Percentiles rank a stretch among this genome's conserved stretches.
phyloP scores from a whole-genome alignment of 2,888 invertebrate genomes.

The Hirtodrosophila alboralis region DNA sequence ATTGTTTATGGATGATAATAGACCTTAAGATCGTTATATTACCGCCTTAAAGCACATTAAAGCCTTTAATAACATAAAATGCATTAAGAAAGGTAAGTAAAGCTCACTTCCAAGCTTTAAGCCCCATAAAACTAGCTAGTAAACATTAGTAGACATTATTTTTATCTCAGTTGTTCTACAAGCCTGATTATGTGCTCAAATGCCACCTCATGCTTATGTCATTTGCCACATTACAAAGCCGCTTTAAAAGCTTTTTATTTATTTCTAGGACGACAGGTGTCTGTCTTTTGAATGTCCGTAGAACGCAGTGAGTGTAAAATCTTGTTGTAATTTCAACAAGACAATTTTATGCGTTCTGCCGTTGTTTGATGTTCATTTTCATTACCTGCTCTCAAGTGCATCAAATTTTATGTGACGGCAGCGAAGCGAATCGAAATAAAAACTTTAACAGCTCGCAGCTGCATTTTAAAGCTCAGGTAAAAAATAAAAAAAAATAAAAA shows the following conservation, averaged over 20 bases:
- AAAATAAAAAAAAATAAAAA: conserved; percentile 5
- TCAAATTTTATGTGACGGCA: conserved; percentile 39
- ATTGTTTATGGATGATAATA: too few species aligned
- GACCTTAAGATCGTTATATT: too few species aligned
- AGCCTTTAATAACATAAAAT: too few species aligned
- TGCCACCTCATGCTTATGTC: not conserved
- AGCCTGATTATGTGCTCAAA: not conserved
- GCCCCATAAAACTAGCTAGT: too few species aligned
- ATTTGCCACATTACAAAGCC: not conserved
- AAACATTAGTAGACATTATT: too few species aligned
- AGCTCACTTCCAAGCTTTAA: too few species aligned
- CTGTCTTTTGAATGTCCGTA: conserved; percentile 24
- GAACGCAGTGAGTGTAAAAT: conserved; percentile 49
- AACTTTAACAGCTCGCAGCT: conserved; percentile 22
- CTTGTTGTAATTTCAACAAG: conserved; percentile 48
- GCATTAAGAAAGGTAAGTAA: too few species aligned
- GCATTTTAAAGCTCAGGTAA: conserved; percentile 38
- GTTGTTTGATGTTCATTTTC: conserved; percentile 54
- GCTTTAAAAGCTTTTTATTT: not conserved
- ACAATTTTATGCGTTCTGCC: conserved; percentile 34
- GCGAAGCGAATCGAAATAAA: conserved; percentile 19
- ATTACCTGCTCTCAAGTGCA: conserved; percentile 44
- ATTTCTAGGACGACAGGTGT: conserved; percentile 38
- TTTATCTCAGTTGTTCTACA: too few species aligned
- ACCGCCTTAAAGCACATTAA: too few species aligned